Evolutionary conservation across 2,888 invertebrate species (phyloP).

Genomic region (Morpho deidamia): DNA sequence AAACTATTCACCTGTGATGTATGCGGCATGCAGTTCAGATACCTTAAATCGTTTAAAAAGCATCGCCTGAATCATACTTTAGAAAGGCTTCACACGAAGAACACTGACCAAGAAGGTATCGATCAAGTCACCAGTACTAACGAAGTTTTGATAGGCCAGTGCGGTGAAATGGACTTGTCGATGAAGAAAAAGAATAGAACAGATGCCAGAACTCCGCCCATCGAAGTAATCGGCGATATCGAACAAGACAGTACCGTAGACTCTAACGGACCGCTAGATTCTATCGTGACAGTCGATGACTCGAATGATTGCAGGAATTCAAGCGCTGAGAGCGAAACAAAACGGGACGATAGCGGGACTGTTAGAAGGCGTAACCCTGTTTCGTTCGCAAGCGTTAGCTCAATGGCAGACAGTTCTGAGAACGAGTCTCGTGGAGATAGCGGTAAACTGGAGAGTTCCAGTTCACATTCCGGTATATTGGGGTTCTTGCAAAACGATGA

Average conservation of each 20-base stretch:
- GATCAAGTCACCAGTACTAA: slow-evolving; percentile 87
- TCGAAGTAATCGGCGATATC: slow-evolving; percentile 69
- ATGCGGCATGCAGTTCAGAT: slow-evolving; percentile 94
- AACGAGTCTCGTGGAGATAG: slow-evolving; percentile 65
- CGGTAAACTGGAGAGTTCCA: slow-evolving; percentile 73
- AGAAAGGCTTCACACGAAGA: slow-evolving; percentile 87
- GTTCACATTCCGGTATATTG: slow-evolving; percentile 76
- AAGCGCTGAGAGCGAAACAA: slow-evolving; percentile 59
- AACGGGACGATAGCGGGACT: slow-evolving; percentile 47
- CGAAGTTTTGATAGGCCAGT: slow-evolving; percentile 77
- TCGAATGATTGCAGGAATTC: slow-evolving; percentile 67
- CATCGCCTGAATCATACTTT: slow-evolving; percentile 92
- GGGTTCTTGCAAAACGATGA: slow-evolving; percentile 81
- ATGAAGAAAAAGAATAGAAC: slow-evolving; percentile 67
- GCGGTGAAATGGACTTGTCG: slow-evolving; percentile 79
- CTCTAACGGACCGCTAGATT: slow-evolving; percentile 77
- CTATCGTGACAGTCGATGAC: slow-evolving; percentile 65
- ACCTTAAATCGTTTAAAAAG: slow-evolving; percentile 93
- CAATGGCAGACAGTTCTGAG: slow-evolving; percentile 74
- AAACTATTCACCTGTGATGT: slow-evolving; percentile 94
- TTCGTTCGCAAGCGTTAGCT: slow-evolving; percentile 74
- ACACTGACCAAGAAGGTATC: slow-evolving; percentile 72
- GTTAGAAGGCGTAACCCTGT: slow-evolving; percentile 59
- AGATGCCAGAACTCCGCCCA: slow-evolving; percentile 64
- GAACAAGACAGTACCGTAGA: slow-evolving; percentile 87